These are phyloP conservation scores for Leptocoma aspasia DNA, from an alignment of 2,113 vertebrate species.

Conservation along the genomic window DNA sequence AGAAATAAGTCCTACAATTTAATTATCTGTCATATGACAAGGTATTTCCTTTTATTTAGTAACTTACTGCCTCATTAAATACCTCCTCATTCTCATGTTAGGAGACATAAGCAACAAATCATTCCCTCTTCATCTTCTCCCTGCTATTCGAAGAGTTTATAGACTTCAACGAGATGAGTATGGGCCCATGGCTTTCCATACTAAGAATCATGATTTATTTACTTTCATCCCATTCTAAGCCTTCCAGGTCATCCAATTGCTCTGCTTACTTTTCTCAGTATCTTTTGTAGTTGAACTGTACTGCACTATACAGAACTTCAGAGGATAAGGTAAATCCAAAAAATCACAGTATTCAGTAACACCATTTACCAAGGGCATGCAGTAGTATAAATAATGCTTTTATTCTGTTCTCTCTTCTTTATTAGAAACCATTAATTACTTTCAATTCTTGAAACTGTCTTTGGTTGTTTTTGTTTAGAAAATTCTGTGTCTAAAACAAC, in stretches of 20 bases:
- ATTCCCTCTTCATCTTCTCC: background rate
- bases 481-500: background rate
- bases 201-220: background rate
- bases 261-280: background rate
- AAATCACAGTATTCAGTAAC: background rate
- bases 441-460: background rate
- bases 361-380: background rate
- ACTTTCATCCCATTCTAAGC: background rate
- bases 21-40: background rate
- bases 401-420: background rate
- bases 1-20: background rate
- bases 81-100: background rate
- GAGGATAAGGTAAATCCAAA: background rate
- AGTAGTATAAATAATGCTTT: background rate
- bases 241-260: background rate
- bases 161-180: background rate
- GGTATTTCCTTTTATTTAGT: background rate
- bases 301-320: background rate
- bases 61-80: background rate
- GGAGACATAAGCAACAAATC: conserved; percentile 16
- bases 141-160: background rate
- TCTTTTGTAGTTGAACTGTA: background rate
- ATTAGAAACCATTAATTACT: background rate
- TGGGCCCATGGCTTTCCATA: background rate
- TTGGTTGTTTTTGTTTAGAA: background rate